Conservation (phyloP, 2,113 vertebrate genomes). For the Dipodomys merriami region DNA sequence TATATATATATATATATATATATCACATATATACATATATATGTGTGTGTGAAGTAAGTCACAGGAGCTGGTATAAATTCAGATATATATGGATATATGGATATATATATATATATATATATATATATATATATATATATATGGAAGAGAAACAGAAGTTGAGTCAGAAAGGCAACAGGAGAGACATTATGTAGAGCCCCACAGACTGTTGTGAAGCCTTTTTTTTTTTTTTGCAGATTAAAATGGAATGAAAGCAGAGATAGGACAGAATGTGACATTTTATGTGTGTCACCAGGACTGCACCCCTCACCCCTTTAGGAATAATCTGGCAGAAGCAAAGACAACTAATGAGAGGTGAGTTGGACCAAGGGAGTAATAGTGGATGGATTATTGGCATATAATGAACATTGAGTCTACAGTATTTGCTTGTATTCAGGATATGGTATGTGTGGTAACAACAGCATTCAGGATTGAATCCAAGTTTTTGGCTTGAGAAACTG, state of each 20-base stretch:
- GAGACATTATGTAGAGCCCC: background rate
- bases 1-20: too few species aligned
- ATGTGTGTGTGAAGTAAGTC: too few species aligned
- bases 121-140: too few species aligned
- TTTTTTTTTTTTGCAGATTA: background rate
- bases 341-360: background rate
- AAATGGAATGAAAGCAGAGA: background rate
- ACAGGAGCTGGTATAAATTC: background rate
- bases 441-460: background rate
- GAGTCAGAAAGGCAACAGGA: background rate
- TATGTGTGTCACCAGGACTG: background rate
- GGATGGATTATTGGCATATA: background rate
- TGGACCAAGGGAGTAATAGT: background rate
- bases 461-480: background rate
- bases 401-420: background rate
- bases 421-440: background rate
- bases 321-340: background rate
- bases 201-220: background rate
- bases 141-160: background rate
- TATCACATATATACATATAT: too few species aligned
- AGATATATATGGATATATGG: background rate
- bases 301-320: background rate
- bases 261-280: background rate
- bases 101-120: too few species aligned
- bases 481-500: background rate